Evolutionary conservation across 2,113 vertebrate genomes (phyloP).

Genomic region (Lophochroa leadbeateri): DNA sequence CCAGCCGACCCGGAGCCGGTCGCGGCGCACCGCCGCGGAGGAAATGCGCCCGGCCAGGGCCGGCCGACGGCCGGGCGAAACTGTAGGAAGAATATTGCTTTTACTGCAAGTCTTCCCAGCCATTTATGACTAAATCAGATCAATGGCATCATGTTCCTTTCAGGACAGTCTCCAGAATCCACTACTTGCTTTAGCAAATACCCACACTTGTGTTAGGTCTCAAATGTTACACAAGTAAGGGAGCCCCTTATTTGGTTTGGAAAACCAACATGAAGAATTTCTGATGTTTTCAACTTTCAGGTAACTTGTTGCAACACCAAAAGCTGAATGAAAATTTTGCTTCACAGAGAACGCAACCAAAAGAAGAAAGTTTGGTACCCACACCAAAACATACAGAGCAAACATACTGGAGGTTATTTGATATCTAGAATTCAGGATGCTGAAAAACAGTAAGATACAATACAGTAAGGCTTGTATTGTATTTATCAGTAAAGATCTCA

Average conservation of each 20-base stretch:
- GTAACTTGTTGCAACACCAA: background rate
- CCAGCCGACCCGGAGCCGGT: too few relatives aligned
- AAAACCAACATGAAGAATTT: background rate
- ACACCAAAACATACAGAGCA: background rate
- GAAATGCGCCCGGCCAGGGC: too few relatives aligned
- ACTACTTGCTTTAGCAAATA: background rate
- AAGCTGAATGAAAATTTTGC: background rate
- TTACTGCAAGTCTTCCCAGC: background rate
- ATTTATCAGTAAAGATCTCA: background rate
- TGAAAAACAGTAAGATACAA: background rate
- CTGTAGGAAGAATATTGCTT: background rate
- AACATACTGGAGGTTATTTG: background rate
- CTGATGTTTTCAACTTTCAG: background rate
- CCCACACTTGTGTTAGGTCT: background rate
- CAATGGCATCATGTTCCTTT: background rate
- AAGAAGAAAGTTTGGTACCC: background rate
- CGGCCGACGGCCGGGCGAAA: too few relatives aligned
- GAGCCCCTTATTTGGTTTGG: background rate
- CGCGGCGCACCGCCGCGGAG: too few relatives aligned
- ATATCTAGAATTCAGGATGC: background rate
- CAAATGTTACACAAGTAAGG: background rate
- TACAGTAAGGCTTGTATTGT: slow-evolving; percentile 42
- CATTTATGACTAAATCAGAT: background rate
- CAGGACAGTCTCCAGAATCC: background rate
- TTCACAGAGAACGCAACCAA: background rate